Conservation (phyloP, 1,140 invertebrate species). For the Caerostris extrusa region DNA sequence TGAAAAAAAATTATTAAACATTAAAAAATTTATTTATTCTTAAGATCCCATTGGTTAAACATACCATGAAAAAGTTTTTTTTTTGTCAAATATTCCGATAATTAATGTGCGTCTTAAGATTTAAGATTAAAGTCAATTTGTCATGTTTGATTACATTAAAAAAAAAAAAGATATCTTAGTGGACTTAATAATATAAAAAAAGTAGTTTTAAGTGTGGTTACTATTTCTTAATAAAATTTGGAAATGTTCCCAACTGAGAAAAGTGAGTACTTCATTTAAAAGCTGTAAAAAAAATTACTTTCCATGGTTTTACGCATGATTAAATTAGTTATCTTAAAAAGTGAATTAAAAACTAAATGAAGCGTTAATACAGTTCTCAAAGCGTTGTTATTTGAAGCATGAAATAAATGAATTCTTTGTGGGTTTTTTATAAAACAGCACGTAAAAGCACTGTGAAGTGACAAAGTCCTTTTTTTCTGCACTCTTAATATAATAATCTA, state of each 20-base stretch:
- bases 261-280: constrained; percentile 1
- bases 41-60: background rate
- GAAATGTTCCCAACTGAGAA: background rate
- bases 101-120: background rate
- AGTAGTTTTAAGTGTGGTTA: background rate
- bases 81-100: background rate
- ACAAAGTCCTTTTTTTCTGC: background rate
- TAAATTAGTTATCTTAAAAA: constrained; percentile 4
- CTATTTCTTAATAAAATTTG: background rate
- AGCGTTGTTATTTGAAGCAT: background rate
- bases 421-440: background rate
- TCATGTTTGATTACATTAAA: background rate
- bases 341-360: constrained; percentile 29
- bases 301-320: constrained; percentile 16
- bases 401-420: background rate
- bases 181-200: background rate
- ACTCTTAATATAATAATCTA: background rate
- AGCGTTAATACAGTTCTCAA: constrained; percentile 5
- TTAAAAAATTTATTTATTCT: background rate
- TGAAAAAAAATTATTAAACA: background rate
- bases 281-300: background rate
- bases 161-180: background rate
- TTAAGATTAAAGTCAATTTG: constrained; percentile 28
- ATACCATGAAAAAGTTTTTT: background rate
- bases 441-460: background rate